phyloP scores from a whole-genome alignment of 2,888 invertebrate species.

The Clunio marinus region DNA sequence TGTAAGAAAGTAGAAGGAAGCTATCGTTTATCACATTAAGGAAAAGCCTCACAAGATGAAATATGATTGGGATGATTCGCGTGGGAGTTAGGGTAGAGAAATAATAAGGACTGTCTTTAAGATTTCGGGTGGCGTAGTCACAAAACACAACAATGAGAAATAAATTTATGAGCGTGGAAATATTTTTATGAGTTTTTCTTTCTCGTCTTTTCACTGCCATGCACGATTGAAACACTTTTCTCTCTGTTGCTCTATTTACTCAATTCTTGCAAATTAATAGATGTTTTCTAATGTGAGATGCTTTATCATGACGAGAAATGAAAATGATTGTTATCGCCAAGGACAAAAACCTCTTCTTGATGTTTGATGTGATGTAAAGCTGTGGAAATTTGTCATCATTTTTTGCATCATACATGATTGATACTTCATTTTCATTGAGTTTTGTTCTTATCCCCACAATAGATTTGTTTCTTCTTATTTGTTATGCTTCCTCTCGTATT shows the following conservation, averaged over 20 bases:
- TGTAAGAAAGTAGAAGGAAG: background rate
- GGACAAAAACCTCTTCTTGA: no score
- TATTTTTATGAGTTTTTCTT: background rate
- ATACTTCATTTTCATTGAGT: background rate
- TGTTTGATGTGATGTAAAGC: background rate
- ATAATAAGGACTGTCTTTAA: background rate
- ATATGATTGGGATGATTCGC: slow-evolving; percentile 6
- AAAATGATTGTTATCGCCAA: background rate
- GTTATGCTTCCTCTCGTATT: background rate
- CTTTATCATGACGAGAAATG: background rate
- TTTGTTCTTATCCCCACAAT: no score
- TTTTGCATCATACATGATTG: background rate
- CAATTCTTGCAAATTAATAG: background rate
- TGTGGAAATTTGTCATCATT: background rate
- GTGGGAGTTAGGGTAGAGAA: background rate
- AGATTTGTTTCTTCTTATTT: background rate
- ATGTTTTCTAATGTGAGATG: background rate
- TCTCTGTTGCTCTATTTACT: background rate
- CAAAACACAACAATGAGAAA: background rate
- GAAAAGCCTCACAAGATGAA: background rate
- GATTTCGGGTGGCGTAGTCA: background rate
- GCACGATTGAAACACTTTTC: background rate
- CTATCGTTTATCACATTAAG: slow-evolving; percentile 11
- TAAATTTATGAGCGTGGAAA: slow-evolving; percentile 13
- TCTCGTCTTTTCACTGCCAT: background rate